Percentiles rank a stretch among this genome's conserved stretches.
Evolutionary conservation across 2,797 vertebrate genomes (phyloP).

Genomic region (Chelon labrosus): DNA sequence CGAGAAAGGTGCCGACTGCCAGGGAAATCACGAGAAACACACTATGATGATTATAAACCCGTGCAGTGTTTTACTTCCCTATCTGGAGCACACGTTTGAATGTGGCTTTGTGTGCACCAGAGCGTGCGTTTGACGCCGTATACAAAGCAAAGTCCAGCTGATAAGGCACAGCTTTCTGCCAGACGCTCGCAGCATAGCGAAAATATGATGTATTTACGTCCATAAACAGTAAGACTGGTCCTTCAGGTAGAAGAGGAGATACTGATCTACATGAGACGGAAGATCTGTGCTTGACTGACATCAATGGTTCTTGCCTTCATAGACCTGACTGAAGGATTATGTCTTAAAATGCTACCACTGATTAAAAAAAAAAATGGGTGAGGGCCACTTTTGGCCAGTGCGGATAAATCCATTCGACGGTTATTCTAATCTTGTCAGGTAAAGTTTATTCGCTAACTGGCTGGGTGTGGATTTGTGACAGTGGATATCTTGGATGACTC

Average conservation of each 20-base stretch:
- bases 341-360: neutral
- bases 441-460: neutral
- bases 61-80: neutral
- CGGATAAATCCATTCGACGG: neutral
- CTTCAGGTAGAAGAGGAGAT: neutral
- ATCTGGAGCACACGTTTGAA: neutral
- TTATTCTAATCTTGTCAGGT: conserved; percentile 1
- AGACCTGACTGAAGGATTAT: neutral
- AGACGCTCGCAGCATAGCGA: neutral
- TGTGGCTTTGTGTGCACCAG: neutral
- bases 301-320: neutral
- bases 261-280: neutral
- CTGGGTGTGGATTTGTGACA: conserved; percentile 28
- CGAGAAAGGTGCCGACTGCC: no score
- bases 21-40: no score
- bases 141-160: conserved; percentile 54
- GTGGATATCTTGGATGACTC: conserved; percentile 18
- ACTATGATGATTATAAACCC: neutral
- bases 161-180: conserved; percentile 5
- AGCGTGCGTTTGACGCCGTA: conserved; percentile 5
- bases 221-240: conserved; percentile 1
- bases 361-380: conserved; percentile 11
- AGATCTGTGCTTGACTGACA: neutral
- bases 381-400: neutral
- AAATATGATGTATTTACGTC: neutral